These are phyloP conservation scores for Sarcoramphus papa DNA, from an alignment of 2,797 vertebrate genomes.

Conservation along the genomic window DNA sequence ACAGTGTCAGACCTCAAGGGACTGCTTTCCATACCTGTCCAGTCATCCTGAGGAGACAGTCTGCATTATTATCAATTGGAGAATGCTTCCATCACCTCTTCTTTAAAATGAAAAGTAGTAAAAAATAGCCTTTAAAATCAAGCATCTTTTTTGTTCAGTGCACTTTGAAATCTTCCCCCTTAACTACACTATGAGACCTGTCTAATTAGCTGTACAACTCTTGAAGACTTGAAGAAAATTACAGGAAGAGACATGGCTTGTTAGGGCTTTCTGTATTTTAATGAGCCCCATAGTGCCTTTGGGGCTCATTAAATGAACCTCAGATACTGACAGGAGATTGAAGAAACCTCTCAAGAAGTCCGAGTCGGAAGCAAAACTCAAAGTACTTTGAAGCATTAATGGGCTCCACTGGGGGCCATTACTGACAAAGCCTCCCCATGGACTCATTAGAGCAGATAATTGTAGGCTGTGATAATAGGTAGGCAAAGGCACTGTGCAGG, in stretches of 20 bases:
- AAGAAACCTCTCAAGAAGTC: background rate
- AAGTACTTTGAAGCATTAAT: background rate
- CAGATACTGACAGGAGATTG: background rate
- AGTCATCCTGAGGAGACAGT: no score
- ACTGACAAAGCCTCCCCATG: background rate
- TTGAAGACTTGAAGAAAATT: background rate
- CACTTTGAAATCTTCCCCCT: no score
- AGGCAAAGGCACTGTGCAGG: background rate
- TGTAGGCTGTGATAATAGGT: background rate
- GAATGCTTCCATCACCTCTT: no score
- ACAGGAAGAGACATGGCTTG: background rate
- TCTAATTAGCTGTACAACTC: background rate
- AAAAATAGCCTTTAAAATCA: no score
- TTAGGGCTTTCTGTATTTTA: background rate
- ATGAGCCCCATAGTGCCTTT: background rate
- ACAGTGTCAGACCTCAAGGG: no score
- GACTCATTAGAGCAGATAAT: background rate
- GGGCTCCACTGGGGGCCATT: background rate
- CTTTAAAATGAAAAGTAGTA: no score
- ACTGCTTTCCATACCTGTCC: no score
- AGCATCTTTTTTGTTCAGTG: no score
- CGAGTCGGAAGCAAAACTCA: background rate
- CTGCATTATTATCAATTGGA: no score
- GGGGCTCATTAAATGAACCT: background rate
- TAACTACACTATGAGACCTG: no score